Conservation (phyloP, 37 sponge, comb jelly and placozoan genomes). For the Spongia lamella region DNA sequence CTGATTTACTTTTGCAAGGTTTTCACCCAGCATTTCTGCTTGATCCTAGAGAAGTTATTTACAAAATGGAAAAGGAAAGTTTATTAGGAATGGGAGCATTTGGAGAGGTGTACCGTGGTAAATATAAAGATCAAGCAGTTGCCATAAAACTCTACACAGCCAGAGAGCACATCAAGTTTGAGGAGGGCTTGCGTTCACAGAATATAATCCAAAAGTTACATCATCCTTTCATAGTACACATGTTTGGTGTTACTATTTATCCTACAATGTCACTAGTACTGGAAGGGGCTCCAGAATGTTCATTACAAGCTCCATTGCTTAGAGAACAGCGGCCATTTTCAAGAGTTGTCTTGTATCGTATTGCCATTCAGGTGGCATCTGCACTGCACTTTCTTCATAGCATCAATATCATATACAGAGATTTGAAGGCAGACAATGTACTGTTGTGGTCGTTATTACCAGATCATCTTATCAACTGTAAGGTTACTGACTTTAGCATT, state of each 20-base stretch:
- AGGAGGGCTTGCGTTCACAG: slow-evolving; percentile 71
- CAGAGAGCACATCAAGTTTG: slow-evolving; percentile 25
- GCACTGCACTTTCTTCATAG: slow-evolving; percentile 79
- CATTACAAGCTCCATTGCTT: slow-evolving; percentile 64
- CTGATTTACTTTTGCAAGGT: slow-evolving; percentile 83
- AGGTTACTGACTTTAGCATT: slow-evolving; percentile 85
- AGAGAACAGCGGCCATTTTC: slow-evolving; percentile 56
- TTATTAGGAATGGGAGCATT: slow-evolving; percentile 81
- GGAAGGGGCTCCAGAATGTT: slow-evolving; percentile 80
- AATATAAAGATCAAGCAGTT: slow-evolving; percentile 59
- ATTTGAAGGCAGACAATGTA: slow-evolving; percentile 87
- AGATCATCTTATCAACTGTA: slow-evolving; percentile 74
- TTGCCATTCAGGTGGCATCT: slow-evolving; percentile 82
- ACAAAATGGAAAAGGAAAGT: slow-evolving; percentile 46
- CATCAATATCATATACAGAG: slow-evolving; percentile 78
- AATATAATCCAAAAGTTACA: slow-evolving; percentile 62
- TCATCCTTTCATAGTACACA: slow-evolving; percentile 79
- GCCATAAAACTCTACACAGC: slow-evolving; percentile 74
- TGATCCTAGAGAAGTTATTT: slow-evolving; percentile 48
- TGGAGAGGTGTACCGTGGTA: slow-evolving; percentile 80
- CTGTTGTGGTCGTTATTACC: slow-evolving; percentile 86
- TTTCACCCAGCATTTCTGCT: slow-evolving; percentile 69
- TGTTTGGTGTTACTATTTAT: slow-evolving; percentile 74
- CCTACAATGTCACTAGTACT: slow-evolving; percentile 86
- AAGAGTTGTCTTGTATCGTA: slow-evolving; percentile 66